Evolutionary conservation across 2,113 vertebrate species (phyloP), one percentile per base, ranked within the genome.

Genomic region (Anguilla rostrata): DNA sequence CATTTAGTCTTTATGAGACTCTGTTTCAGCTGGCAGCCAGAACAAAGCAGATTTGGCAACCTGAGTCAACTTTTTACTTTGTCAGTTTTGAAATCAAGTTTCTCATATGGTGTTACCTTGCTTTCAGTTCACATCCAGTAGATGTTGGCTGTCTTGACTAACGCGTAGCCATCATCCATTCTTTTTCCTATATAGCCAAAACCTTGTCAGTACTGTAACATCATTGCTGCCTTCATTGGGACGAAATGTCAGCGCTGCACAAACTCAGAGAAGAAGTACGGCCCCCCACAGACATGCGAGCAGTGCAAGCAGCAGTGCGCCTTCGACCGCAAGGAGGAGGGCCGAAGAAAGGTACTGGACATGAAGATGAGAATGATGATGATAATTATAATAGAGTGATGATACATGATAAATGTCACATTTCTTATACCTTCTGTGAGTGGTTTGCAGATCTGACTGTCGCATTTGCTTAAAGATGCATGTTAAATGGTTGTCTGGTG

Each of bases 161-260:
- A 75, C 12, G 71, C n/a, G 2, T 75, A n/a, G n/a, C 26, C n/a
- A 12, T 26, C 26, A 75, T 34, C 2, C 60, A 66, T 11, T 63
- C 43, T 91, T 2, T 93, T 90, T 82, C 81, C 91, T 90, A 90
- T 75, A 1, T 93, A 99, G 98, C 98, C 98, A 87, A 99, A 99
- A 91, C 98, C 98, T 86, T 99, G 98, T 93, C 98, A 99, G 92
- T 99, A 99, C 95, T 99, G 98, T 97, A 99, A 99, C 94, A 99
- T 99, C 85, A 99, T 99, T 86, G 98, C 98, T 84, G 98, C 98
- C 0, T 99, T 99, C 91, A 99, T 99, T 75, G 98, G 98, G 87
- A 99, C 98, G 75, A 99, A 99, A 93, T 99, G 98, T 91, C 98
- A 99, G 91, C 97, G 98, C 85, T 99, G 98, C 90, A 98, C 98